Evolutionary conservation across 92 coral and sea anemone genomes (phyloP), one percentile per base, ranked within the genome.

Genomic region (Actinernus sp.): DNA sequence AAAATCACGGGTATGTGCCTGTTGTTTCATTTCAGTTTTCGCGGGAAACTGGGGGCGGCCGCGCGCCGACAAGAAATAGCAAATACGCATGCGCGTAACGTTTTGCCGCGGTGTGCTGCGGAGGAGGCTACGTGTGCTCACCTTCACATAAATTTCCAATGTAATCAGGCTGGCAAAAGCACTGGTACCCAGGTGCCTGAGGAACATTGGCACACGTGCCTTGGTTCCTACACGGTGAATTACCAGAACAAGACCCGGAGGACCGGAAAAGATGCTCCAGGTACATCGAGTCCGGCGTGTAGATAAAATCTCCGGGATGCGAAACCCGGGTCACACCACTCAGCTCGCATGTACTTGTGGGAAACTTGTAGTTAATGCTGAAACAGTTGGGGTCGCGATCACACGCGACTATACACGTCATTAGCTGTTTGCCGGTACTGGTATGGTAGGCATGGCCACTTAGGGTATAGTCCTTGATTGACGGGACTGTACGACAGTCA

Each of bases 251-350:
- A 3, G 89, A 83, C 10, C 93, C 93, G 46, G 64, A 58, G 22
- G 89, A 86, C 47, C 93, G 82, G 52, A 70, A 58, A 18, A 73
- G 82, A 70, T 88, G 93, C 31, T 88, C 93, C n/a, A 82, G 66
- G 41, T 88, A 76, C n/a, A 82, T 47, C 6, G 62, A 47, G 14
- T 56, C 64, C 5, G 78, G 79, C 22, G 69, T 69, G 14, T 56
- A 65, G 12, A 41, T 27, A 38, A 88, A 71, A 0, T 76, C 63
- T 2, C 49, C 37, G 18, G 74, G 93, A 47, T 66, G 49, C 0
- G 82, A 55, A 19, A 52, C 63, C 10, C 89, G 81, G 41, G 89
- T 71, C 14, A 64, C 64, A 55, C 79, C 70, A 44, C 85, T 88
- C 21, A 88, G 68, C 71, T 77, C 93, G 44, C 93, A 88, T 0